Base-by-base conservation (phyloP, 92 coral and sea anemone genomes). In the Porites rus region DNA sequence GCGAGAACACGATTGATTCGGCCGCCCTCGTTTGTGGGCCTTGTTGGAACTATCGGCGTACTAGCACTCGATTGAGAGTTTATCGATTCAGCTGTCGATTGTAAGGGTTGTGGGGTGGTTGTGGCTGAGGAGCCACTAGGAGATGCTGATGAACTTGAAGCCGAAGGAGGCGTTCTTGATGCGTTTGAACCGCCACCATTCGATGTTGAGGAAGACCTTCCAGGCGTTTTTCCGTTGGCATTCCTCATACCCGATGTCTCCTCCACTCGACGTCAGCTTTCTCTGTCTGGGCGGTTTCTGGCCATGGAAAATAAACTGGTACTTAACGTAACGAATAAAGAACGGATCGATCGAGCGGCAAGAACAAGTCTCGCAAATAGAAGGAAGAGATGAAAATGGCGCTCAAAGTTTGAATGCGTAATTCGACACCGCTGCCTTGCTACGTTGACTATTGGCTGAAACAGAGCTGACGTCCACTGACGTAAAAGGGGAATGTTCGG, bases 351-450 rank as follows among this genome's bases (percentile, higher is more conserved):
- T 12, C 8, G 28, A 0, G 1, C 8, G 24, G 71, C 71, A 38
- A 66, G 31, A 18, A 63, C 19, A 63, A 18, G n/a, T n/a, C n/a
- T n/a, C n/a, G n/a, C n/a, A n/a, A n/a, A 63, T 63, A n/a, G 17
- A 24, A 16, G 64, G 54, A 75, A 21, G 17, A 31, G 54, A 6
- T 2, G 67, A 76, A 76, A 76, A 61, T 59, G 80, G 69, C 69
- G 69, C 80, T 60, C 80, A 76, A 76, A 76, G 52, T 76, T 76
- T 76, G 69, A 76, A 76, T 76, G 80, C 69, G 69, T 76, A 76
- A 76, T 60, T 25, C 8, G 16, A 76, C 9, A 46, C 61, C 18
- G 61, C 22, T 18, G 61, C 1, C 1, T 1, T 52, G 59, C 1
- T 17, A 3, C 51, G 22, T 56, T 20, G 24, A 65, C 43, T n/a